Conservation (phyloP, 1,140 invertebrate genomes). For the Sweltsa coloradensis region DNA sequence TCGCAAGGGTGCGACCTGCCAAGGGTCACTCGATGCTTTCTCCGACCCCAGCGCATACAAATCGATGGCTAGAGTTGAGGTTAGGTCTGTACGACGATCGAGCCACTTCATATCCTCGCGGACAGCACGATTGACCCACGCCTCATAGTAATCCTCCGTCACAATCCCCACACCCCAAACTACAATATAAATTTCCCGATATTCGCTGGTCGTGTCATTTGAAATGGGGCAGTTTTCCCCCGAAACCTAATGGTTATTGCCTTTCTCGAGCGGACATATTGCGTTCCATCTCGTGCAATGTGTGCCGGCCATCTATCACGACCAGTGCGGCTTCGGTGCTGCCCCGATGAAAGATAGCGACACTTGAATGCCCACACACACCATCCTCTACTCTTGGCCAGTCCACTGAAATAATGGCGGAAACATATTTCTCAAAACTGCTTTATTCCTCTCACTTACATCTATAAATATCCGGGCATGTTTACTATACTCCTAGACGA, state of each 20-base stretch:
- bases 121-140: constrained; percentile 10
- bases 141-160: no score
- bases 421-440: no score
- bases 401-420: no score
- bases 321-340: not conserved
- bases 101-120: constrained; percentile 4
- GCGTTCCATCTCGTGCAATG: constrained; percentile 46
- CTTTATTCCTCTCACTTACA: no score
- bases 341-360: not conserved
- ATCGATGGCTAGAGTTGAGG: not conserved
- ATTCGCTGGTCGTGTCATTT: constrained; percentile 32
- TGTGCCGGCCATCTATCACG: constrained; percentile 41
- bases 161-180: constrained; percentile 3
- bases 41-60: constrained; percentile 1
- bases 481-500: no score
- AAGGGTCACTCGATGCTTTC: no score
- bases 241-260: constrained; percentile 48
- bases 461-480: no score
- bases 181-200: constrained; percentile 17
- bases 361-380: no score
- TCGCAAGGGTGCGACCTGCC: no score
- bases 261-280: constrained; percentile 45
- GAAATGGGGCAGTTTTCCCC: constrained; percentile 42
- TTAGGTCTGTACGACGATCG: not conserved
- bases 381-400: no score